Evolutionary conservation across 2,797 vertebrate species (phyloP).

Genomic region (Triplophysa bombifrons): DNA sequence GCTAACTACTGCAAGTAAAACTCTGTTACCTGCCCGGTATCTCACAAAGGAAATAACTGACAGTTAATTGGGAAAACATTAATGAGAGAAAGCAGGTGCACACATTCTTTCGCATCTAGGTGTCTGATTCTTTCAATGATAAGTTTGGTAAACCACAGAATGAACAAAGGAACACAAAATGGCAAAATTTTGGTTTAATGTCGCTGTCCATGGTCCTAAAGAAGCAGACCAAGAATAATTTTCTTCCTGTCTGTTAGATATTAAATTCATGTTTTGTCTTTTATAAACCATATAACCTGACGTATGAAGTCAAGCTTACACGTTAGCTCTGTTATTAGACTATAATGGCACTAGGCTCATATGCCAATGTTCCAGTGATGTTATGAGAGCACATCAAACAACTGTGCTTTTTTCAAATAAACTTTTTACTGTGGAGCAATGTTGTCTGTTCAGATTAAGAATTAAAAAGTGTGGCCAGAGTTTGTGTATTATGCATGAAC

Average conservation of each 20-base stretch:
- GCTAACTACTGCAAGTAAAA: not conserved
- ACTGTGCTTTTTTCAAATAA: conserved; percentile 33
- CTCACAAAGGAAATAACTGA: not conserved
- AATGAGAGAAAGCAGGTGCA: not conserved
- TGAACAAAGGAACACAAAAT: no score
- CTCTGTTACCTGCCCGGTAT: not conserved
- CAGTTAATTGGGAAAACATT: not conserved
- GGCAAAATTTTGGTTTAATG: not conserved
- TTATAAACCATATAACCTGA: not conserved
- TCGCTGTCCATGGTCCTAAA: conserved; percentile 31
- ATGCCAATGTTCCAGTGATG: not conserved
- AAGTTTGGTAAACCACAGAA: no score
- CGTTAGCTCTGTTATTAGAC: conserved; percentile 22
- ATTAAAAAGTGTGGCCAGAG: not conserved
- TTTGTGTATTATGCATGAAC: conserved; percentile 11
- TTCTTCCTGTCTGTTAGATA: not conserved
- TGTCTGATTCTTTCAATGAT: no score
- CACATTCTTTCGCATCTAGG: not conserved
- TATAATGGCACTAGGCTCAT: conserved; percentile 14
- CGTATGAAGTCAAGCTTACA: not conserved
- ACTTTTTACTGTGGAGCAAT: conserved; percentile 11
- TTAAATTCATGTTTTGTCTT: not conserved
- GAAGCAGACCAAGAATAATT: not conserved
- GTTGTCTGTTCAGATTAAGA: conserved; percentile 15
- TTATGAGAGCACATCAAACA: conserved; percentile 37